Base-by-base conservation (phyloP, 2,797 vertebrate species). In the Apodemus agrarius region DNA sequence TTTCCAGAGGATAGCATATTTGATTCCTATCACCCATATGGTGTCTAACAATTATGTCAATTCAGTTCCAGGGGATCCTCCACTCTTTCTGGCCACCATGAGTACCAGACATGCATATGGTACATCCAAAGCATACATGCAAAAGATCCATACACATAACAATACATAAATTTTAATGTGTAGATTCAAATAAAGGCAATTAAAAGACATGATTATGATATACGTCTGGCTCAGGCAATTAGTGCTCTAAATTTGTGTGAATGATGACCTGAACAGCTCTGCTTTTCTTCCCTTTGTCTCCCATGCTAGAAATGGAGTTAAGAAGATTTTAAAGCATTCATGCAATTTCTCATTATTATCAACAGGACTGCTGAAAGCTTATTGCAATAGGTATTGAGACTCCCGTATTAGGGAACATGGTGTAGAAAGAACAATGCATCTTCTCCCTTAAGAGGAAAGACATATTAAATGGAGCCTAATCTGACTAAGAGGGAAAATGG, bases 121-220 rank as follows among this genome's bases (percentile, higher is more conserved):
- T n/a, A 79, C 22, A 79, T 75, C 13, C 17, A 26, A 6, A n/a
- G 21, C 37, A 63, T 7, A 40, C 7, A 59, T 11, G n/a, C 4
- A 29, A 59, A 74, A 22, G 10, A 88, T 19, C 16, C 67, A 74
- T 21, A 43, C 5, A 10, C 49, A 59, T 59, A 59, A 59, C 21
- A 43, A n/a, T 72, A 54, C n/a, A 72, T n/a, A 34, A 34, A 61
- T 69, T 87, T 81, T 90, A 37, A 22, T 61, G 0, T 57, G 10
- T 89, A 14, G 11, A 92, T 92, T 90, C 90, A 86, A 96, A 89
- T 91, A 90, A 83, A 90, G 5, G 6, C 43, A 74, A 69, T 14
- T n/a, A 43, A 90, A 24, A 59, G 34, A 82, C 59, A 19, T 37
- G 22, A 63, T 92, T 29, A 57, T 65, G 13, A 76, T 65, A 80